Conservation (phyloP, 30 jellyfish, hydroid and myxozoan genomes). For the Pseudorhiza aurosa region DNA sequence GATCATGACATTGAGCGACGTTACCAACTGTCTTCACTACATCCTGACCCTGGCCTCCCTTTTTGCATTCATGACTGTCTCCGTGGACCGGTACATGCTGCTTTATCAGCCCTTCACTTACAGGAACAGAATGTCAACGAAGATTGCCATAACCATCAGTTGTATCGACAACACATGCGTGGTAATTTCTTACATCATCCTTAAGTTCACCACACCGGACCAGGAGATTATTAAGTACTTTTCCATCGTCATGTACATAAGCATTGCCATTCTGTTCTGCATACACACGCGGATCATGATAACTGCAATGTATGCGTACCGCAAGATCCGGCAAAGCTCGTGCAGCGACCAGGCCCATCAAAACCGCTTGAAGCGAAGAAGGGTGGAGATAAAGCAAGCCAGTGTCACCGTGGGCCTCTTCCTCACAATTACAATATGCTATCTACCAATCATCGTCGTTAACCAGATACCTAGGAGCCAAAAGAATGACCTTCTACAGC, state of each 20-base stretch:
- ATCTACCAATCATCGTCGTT: slow-evolving; percentile 48
- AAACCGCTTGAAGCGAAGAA: slow-evolving; percentile 33
- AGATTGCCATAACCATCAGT: slow-evolving; percentile 25
- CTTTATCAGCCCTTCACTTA: slow-evolving; percentile 42
- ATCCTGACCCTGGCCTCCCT: slow-evolving; percentile 30
- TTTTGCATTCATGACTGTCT: slow-evolving; percentile 49
- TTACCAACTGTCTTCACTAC: slow-evolving; percentile 36
- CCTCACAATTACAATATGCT: slow-evolving; percentile 50
- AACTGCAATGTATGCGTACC: slow-evolving; percentile 42
- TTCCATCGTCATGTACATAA: slow-evolving; percentile 48
- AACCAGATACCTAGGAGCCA: slow-evolving; percentile 1
- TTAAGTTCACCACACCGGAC: slow-evolving; percentile 27
- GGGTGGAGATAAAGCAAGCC: slow-evolving; percentile 69
- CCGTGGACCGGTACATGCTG: slow-evolving; percentile 60
- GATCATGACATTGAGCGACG: slow-evolving; percentile 4
- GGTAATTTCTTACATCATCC: slow-evolving; percentile 38
- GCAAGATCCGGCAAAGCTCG: slow-evolving; percentile 31
- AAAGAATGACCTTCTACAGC: not conserved
- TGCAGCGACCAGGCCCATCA: slow-evolving; percentile 10
- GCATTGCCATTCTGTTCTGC: slow-evolving; percentile 32
- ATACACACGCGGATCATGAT: slow-evolving; percentile 56
- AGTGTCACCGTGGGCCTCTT: slow-evolving; percentile 54
- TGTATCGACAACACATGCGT: slow-evolving; percentile 5
- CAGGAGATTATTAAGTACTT: not conserved
- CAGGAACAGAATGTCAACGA: slow-evolving; percentile 21